Conservation (phyloP, 2,797 vertebrate species). For the Poeciliopsis turneri region DNA sequence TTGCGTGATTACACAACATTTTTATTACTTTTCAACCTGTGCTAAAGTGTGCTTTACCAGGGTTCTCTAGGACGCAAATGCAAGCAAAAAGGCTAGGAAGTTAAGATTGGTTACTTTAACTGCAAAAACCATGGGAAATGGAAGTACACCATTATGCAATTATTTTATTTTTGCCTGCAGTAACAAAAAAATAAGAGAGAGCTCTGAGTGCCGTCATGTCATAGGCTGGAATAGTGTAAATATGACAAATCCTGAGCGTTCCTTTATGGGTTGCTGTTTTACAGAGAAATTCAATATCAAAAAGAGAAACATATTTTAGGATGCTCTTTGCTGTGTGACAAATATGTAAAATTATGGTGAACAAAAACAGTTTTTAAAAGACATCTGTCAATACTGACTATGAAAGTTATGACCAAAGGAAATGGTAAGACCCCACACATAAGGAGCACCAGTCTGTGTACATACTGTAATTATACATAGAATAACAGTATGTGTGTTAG, state of each 20-base stretch:
- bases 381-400: background rate
- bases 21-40: slow-evolving; percentile 35
- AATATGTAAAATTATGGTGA: background rate
- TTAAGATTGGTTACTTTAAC: slow-evolving; percentile 30
- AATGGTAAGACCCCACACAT: background rate
- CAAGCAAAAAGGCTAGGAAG: slow-evolving; percentile 22
- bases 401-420: background rate
- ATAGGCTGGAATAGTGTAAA: slow-evolving; percentile 41
- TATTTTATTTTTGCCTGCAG: slow-evolving; percentile 35
- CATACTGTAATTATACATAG: background rate
- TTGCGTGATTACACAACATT: slow-evolving; percentile 42
- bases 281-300: slow-evolving; percentile 24
- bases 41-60: slow-evolving; percentile 28
- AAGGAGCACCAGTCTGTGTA: background rate
- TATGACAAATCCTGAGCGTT: slow-evolving; percentile 52
- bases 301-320: slow-evolving; percentile 10
- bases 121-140: slow-evolving; percentile 33
- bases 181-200: slow-evolving; percentile 51
- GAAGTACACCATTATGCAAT: slow-evolving; percentile 59
- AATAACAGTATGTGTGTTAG: background rate
- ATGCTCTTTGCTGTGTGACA: background rate
- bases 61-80: slow-evolving; percentile 6
- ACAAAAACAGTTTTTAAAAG: background rate
- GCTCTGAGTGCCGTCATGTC: slow-evolving; percentile 59
- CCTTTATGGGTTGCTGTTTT: slow-evolving; percentile 54